Evolutionary conservation across 2,797 vertebrate species (phyloP).

Genomic region (Champsocephalus gunnari): DNA sequence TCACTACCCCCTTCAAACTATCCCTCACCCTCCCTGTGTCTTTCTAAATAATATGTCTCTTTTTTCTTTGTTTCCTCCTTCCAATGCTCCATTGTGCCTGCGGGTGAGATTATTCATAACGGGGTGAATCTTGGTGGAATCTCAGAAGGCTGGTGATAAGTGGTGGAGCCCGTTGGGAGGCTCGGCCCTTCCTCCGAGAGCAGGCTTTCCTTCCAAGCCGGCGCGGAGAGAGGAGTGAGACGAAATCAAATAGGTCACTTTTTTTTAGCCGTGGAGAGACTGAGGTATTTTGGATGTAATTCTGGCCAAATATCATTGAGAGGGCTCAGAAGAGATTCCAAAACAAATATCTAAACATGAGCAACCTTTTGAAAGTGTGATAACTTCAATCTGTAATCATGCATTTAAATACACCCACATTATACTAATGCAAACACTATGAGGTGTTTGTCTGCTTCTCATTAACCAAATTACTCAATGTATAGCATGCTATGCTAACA

Average conservation of each 20-base stretch:
- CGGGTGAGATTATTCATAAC: conserved; percentile 97
- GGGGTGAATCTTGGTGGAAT: conserved; percentile 92
- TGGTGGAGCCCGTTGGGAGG: conserved; percentile 94
- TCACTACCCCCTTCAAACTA: conserved; percentile 60
- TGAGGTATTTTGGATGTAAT: conserved; percentile 53
- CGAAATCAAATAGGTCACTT: conserved; percentile 75
- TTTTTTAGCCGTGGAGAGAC: conserved; percentile 40
- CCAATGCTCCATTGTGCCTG: conserved; percentile 84
- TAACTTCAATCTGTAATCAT: neutral
- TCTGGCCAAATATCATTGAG: conserved; percentile 38
- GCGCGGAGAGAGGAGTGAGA: conserved; percentile 42
- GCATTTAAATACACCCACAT: conserved; percentile 2
- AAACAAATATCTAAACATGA: neutral
- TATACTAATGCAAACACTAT: neutral
- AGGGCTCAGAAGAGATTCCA: neutral
- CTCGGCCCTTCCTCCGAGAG: conserved; percentile 91
- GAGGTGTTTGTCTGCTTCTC: neutral
- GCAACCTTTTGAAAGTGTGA: neutral
- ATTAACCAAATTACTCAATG: neutral
- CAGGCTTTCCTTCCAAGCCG: conserved; percentile 79
- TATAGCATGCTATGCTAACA: too few relatives aligned
- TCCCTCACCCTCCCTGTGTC: conserved; percentile 64
- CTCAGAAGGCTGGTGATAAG: conserved; percentile 96
- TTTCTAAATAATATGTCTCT: conserved; percentile 95
- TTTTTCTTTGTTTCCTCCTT: conserved; percentile 72